Base-by-base conservation (phyloP, 2,797 vertebrate species). In the Gallirallus australis region DNA sequence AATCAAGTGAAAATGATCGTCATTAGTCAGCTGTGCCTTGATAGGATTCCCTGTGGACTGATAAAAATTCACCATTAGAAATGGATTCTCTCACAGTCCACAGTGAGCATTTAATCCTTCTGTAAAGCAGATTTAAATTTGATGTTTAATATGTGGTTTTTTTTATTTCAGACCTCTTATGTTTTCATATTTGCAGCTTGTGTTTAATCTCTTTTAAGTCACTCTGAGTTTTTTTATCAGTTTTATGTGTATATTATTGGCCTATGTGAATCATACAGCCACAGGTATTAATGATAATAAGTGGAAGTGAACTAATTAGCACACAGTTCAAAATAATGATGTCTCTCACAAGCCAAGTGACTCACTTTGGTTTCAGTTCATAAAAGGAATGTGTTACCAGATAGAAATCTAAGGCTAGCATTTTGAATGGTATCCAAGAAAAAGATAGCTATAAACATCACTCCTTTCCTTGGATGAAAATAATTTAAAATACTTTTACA, bases 1-100 rank as follows among this genome's bases (percentile, higher is more conserved):
- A 98, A 97, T 97, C 96, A 97, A 96, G 86, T 94, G 94, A 98
- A 97, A 98, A 98, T 97, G 96, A 97, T 96, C 95, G 94, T 94
- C 95, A 97, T 98, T 97, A 97, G 94, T 97, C 94, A 97, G 70
- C 92, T 95, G 89, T 93, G 95, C 86, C 96, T 97, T 96, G 86
- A 94, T 96, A 93, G 87, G 77, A 39, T 77, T 97, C 95, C 96
- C 96, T 97, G 89, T 97, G 93, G 89, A 96, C 89, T 96, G 75
- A 89, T 94, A 95, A 92, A 97, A 98, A 97, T 96, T 97, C 84
- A 92, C 94, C 82, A 93, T 97, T 96, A 97, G 91, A 97, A 97
- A 97, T 90, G 65, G 75, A 97, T 97, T 97, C 75, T 85, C 65
- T 94, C 35, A 78, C 53, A 94, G 83, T 93, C 93, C 83, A 83